Conservation (phyloP, 2,797 vertebrate genomes). For the Merluccius polli region DNA sequence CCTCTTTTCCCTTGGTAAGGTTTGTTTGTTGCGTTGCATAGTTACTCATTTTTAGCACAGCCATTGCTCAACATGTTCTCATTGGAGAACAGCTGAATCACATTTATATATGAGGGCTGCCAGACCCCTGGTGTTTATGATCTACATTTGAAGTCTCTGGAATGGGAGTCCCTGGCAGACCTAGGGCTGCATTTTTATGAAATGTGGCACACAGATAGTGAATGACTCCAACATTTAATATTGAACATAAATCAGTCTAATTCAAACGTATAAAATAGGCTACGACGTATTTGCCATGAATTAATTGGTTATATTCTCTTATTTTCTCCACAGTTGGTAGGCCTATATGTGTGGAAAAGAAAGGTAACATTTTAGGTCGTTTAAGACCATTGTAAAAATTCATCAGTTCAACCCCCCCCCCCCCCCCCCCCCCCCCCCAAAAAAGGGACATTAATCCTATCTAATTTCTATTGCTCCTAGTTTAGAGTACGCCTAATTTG, state of each 20-base stretch:
- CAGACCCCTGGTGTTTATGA: not conserved
- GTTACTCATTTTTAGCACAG: conserved; percentile 31
- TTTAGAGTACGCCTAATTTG: not conserved
- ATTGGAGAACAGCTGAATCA: conserved; percentile 6
- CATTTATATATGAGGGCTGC: not conserved
- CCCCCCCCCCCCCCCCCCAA: too few species aligned
- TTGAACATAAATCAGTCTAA: not conserved
- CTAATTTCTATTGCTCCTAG: not conserved
- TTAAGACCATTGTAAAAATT: too few species aligned
- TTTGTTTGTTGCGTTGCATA: conserved; percentile 48
- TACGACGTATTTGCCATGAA: not conserved
- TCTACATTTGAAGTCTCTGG: not conserved
- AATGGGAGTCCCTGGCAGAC: not conserved
- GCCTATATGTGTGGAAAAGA: not conserved
- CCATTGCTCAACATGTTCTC: conserved; percentile 28
- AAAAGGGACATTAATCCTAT: not conserved
- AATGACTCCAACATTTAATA: not conserved
- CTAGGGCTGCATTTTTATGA: not conserved
- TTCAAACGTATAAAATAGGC: not conserved
- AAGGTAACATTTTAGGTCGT: not conserved
- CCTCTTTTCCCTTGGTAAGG: conserved; percentile 40
- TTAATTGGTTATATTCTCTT: not conserved
- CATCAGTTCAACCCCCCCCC: too few species aligned
- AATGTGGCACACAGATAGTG: not conserved
- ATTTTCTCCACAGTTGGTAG: not conserved